phyloP scores from a whole-genome alignment of 2,113 vertebrate species.

The Chiloscyllium plagiosum region DNA sequence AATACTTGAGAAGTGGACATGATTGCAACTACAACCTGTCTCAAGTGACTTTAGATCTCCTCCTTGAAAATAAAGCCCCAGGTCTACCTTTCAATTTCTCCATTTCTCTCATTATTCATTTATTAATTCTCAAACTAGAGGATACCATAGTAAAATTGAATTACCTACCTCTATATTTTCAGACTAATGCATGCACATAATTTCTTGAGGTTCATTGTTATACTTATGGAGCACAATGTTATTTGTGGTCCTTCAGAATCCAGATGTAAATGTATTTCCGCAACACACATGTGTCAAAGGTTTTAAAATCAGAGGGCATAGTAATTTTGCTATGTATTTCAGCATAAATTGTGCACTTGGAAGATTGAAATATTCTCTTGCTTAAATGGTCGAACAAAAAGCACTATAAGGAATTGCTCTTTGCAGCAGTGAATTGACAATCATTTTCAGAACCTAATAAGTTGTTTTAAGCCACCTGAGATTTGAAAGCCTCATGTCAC shows the following conservation, averaged over 20 bases:
- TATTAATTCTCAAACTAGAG: neutral
- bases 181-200: neutral
- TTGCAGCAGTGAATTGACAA: slow-evolving; percentile 29
- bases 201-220: neutral
- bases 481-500: slow-evolving; percentile 35
- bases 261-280: neutral
- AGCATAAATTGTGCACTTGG: slow-evolving; percentile 27
- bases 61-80: neutral
- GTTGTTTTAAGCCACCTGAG: slow-evolving; percentile 29
- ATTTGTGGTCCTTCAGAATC: neutral
- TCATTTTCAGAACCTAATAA: slow-evolving; percentile 36
- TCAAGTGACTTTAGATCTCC: neutral
- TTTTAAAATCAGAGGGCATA: neutral
- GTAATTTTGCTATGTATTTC: neutral
- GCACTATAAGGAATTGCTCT: slow-evolving; percentile 36
- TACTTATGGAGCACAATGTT: neutral
- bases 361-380: slow-evolving; percentile 18
- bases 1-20: neutral
- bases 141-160: neutral
- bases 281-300: slow-evolving; percentile 5
- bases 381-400: slow-evolving; percentile 27
- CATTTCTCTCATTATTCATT: too few species aligned
- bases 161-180: neutral
- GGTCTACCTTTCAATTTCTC: neutral
- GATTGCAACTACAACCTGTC: neutral